Base-by-base conservation (phyloP, 2,797 vertebrate species). In the Eremophila alpestris region DNA sequence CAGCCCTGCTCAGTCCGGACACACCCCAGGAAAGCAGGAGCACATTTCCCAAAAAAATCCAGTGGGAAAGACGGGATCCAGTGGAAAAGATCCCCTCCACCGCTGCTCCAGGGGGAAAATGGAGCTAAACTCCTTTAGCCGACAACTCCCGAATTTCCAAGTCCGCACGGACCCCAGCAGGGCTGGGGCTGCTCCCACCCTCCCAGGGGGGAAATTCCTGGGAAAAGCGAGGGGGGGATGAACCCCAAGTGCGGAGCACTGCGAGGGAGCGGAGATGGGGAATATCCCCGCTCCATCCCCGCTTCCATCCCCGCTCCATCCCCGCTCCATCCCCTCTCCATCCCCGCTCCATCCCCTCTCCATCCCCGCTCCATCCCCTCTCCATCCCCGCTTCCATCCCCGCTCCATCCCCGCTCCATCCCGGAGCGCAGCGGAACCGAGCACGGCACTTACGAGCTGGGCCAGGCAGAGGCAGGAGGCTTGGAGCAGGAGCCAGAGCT, bases 361-460 rank as follows among this genome's bases (percentile, higher is more conserved):
- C 15, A 16, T 24, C 18, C 51, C 30, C 2, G 13, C 34, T 34
- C 45, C 2, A 8, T 24, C n/a, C 46, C 16, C 1, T 23, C 3
- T 26, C 49, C 16, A 29, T 13, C 32, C 58, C 15, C 36, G 36
- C 36, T n/a, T 49, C 48, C 15, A 16, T 24, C 18, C 51, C 30
- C 2, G 13, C 34, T 34, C 45, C 2, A 5, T 46, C 48, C 69
- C 34, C 32, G 27, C 10, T 63, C 58, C 63, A 30, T 16, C 49
- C 60, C 54, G 2, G 24, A 2, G 4, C 15, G 1, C 24, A 15
- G 55, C 26, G 45, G 45, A 8, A 41, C 4, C 27, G 4, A 70
- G 51, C 30, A 6, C 38, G 17, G 60, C 15, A 99, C 99, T 99
- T 97, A 99, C 99, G 96, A 99, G 98, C 98, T 99, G 99, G 82